phyloP scores from a whole-genome alignment of 2,113 vertebrate genomes.

The Thamnaconus septentrionalis region DNA sequence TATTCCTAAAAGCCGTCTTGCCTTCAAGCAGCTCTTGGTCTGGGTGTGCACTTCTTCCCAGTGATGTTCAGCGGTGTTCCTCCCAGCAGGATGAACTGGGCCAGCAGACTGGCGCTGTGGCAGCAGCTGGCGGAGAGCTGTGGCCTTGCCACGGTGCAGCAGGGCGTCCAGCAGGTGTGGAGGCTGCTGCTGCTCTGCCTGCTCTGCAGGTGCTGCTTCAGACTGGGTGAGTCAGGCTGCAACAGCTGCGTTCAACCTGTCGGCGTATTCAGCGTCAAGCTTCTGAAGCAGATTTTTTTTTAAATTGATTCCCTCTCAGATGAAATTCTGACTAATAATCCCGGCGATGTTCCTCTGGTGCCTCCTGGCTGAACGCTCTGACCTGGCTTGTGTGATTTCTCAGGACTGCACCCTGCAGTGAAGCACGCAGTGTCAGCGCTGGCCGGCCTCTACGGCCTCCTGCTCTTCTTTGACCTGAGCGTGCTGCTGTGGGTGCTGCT shows the following conservation, averaged over 20 bases:
- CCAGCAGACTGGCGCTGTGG: constrained; percentile 77
- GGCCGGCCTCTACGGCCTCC: constrained; percentile 81
- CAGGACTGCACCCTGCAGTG: constrained; percentile 74
- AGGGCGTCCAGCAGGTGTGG: constrained; percentile 85
- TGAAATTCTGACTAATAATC: too few relatives aligned
- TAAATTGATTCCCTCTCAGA: too few relatives aligned
- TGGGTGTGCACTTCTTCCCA: too few relatives aligned
- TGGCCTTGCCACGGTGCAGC: constrained; percentile 79
- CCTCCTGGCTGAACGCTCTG: too few relatives aligned
- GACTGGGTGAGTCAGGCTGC: constrained; percentile 75
- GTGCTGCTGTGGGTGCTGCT: constrained; percentile 88
- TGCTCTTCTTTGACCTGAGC: constrained; percentile 86
- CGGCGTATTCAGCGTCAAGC: background rate
- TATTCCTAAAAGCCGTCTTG: too few relatives aligned
- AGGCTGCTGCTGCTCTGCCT: constrained; percentile 84
- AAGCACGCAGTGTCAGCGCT: constrained; percentile 83
- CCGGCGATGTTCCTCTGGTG: too few relatives aligned
- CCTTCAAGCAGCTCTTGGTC: too few relatives aligned
- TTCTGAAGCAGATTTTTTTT: too few relatives aligned
- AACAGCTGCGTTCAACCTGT: background rate
- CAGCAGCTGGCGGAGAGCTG: constrained; percentile 81
- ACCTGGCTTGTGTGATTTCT: background rate
- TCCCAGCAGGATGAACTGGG: constrained; percentile 66
- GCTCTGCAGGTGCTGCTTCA: constrained; percentile 80
- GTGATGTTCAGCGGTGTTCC: too few relatives aligned